Percentiles rank a stretch among this genome's conserved stretches.
These are phyloP conservation scores for Melanargia galathea DNA, from an alignment of 2,888 invertebrate genomes.

Conservation along the genomic window DNA sequence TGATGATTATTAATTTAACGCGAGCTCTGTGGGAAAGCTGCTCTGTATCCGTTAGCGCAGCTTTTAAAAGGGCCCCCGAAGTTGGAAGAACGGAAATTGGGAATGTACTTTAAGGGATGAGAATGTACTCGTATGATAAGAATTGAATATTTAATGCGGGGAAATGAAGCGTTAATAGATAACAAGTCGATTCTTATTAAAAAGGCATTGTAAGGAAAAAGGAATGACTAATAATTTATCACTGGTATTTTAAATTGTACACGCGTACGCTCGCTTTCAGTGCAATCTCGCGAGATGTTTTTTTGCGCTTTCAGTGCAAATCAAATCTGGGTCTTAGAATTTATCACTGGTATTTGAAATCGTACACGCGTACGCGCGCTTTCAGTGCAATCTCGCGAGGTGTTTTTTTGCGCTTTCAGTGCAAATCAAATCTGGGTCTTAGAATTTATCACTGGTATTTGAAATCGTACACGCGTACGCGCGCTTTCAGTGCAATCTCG, in stretches of 20 bases:
- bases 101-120: slow-evolving; percentile 16
- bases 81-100: slow-evolving; percentile 29
- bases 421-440: too few species aligned
- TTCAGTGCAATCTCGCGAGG: too few species aligned
- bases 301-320: too few species aligned
- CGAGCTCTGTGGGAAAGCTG: neutral
- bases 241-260: neutral
- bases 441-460: too few species aligned
- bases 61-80: slow-evolving; percentile 29
- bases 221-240: neutral
- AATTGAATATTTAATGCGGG: slow-evolving; percentile 17
- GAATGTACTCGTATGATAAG: slow-evolving; percentile 15
- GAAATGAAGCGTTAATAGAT: slow-evolving; percentile 15
- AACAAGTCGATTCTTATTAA: slow-evolving; percentile 1
- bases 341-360: too few species aligned
- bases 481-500: too few species aligned
- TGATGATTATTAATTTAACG: neutral
- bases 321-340: too few species aligned
- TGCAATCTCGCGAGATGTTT: too few species aligned
- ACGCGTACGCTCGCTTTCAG: too few species aligned
- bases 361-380: too few species aligned
- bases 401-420: too few species aligned
- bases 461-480: too few species aligned
- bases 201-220: slow-evolving; percentile 1
- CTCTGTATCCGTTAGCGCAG: slow-evolving; percentile 21